A percentile compares a stretch with the other conserved stretches of the same genome.
phyloP scores from a whole-genome alignment of 1,140 invertebrate genomes.

The Yoshiicerus persimilis region DNA sequence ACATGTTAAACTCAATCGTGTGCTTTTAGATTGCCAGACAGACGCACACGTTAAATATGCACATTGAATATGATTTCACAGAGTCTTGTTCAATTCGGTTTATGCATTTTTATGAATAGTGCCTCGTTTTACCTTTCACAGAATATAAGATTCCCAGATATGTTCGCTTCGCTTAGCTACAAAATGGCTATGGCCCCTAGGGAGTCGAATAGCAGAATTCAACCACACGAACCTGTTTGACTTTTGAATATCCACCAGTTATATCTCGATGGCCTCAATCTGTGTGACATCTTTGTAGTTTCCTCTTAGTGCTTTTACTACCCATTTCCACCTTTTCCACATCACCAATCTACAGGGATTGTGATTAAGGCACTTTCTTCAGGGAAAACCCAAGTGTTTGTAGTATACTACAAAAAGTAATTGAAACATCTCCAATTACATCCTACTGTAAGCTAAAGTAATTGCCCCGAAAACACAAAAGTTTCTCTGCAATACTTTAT shows the following conservation, averaged over 20 bases:
- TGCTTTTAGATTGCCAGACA: neutral
- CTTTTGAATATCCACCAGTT: neutral
- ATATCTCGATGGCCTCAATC: neutral
- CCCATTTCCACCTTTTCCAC: neutral
- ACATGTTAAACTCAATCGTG: no score
- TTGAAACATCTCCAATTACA: neutral
- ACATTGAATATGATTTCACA: neutral
- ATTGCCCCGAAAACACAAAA: neutral
- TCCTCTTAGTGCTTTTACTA: neutral
- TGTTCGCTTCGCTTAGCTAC: neutral
- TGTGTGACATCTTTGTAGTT: neutral
- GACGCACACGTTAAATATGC: neutral
- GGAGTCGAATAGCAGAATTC: neutral
- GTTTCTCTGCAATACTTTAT: no score
- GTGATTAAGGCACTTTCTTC: neutral
- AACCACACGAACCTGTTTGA: neutral
- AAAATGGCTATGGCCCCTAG: neutral
- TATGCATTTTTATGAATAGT: neutral
- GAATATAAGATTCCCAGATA: neutral
- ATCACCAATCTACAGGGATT: neutral
- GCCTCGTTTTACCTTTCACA: neutral
- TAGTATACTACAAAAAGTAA: neutral
- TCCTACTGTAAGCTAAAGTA: neutral
- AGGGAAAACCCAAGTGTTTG: neutral
- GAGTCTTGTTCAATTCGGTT: neutral